Conservation (phyloP, 2,113 vertebrate genomes). For the Myiopsitta monachus region DNA sequence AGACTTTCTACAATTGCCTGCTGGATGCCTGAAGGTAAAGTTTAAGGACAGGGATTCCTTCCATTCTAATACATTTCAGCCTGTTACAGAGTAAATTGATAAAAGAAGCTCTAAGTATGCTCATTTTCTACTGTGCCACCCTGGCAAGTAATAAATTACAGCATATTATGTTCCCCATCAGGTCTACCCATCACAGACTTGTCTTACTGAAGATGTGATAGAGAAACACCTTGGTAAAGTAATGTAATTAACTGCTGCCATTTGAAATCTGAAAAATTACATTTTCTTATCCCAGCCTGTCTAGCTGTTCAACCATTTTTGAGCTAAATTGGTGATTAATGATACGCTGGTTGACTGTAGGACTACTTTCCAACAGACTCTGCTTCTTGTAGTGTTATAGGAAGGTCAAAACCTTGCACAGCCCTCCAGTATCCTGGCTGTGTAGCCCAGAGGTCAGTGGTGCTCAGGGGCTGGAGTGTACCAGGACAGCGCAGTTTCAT, state of each 20-base stretch:
- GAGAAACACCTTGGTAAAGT: constrained; percentile 18
- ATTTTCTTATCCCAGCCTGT: not conserved
- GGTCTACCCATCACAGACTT: not conserved
- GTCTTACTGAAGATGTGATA: not conserved
- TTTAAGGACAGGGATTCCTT: constrained; percentile 30
- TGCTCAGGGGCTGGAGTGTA: not conserved
- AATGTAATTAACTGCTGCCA: constrained; percentile 29
- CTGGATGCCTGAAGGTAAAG: constrained; percentile 26
- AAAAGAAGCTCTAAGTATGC: not conserved
- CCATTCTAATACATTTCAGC: constrained; percentile 41
- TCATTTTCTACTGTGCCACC: not conserved
- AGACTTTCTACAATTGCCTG: not conserved
- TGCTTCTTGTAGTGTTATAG: not conserved
- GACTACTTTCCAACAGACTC: not conserved
- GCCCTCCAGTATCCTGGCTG: not conserved
- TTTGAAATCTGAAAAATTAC: constrained; percentile 26
- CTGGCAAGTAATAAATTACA: constrained; percentile 42
- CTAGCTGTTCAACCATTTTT: not conserved
- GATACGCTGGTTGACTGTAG: not conserved
- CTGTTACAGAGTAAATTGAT: not conserved
- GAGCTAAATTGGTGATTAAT: not conserved
- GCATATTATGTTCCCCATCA: constrained; percentile 34
- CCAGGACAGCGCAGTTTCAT: not conserved
- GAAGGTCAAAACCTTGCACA: not conserved
- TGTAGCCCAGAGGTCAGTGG: not conserved